A percentile compares a stretch with the other conserved stretches of the same genome.
These are phyloP conservation scores for Salvelinus namaycush DNA, from an alignment of 2,113 vertebrate genomes.

Conservation along the genomic window DNA sequence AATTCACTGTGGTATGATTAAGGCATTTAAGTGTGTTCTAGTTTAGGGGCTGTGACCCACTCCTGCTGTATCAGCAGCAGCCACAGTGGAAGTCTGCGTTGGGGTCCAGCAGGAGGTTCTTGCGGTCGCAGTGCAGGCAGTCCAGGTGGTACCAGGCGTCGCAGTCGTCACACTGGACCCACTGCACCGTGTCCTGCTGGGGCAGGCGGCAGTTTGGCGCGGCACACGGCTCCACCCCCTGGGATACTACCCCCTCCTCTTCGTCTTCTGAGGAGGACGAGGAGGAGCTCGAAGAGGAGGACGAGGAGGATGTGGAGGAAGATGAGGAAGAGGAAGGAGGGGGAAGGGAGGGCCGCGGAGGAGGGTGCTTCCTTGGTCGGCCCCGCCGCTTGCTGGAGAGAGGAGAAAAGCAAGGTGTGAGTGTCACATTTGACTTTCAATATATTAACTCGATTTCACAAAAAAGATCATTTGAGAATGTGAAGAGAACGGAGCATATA, in stretches of 20 bases:
- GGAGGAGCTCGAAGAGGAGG: slow-evolving; percentile 32
- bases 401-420: not conserved
- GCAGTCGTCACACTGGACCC: slow-evolving; percentile 88
- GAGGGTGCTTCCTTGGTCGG: slow-evolving; percentile 78
- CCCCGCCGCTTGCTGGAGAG: slow-evolving; percentile 74
- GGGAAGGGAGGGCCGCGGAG: slow-evolving; percentile 58
- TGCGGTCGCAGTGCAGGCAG: slow-evolving; percentile 76
- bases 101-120: slow-evolving; percentile 72
- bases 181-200: slow-evolving; percentile 84
- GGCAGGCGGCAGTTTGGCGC: slow-evolving; percentile 74
- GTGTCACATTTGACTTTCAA: not conserved
- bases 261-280: slow-evolving; percentile 34
- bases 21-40: too few relatives aligned
- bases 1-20: not conserved
- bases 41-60: not conserved
- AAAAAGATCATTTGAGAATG: too few relatives aligned
- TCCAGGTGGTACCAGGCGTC: slow-evolving; percentile 84
- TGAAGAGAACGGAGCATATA: too few relatives aligned
- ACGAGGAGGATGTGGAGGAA: slow-evolving; percentile 61
- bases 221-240: slow-evolving; percentile 75
- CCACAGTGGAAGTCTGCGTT: slow-evolving; percentile 81
- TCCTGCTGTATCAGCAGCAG: slow-evolving; percentile 58
- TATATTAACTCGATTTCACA: too few relatives aligned
- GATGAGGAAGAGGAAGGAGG: slow-evolving; percentile 62
- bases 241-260: not conserved